Conservation (phyloP, 2,113 vertebrate species). For the Accipiter cooperii region DNA sequence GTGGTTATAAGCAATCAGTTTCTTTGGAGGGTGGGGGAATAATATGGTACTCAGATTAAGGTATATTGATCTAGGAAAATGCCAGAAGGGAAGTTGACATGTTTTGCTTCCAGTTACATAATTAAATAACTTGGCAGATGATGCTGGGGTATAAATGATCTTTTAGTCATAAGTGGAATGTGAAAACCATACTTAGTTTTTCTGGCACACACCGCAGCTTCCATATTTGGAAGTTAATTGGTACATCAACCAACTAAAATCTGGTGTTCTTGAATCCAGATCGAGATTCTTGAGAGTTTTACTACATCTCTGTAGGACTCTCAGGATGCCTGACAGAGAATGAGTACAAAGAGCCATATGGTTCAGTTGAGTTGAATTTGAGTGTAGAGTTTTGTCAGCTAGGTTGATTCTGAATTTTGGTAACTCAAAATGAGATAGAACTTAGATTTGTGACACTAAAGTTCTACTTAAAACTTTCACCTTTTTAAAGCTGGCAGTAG, state of each 20-base stretch:
- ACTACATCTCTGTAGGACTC: not conserved
- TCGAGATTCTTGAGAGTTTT: not conserved
- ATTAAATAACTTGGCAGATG: not conserved
- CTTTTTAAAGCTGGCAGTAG: conserved; percentile 77
- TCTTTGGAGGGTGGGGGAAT: not conserved
- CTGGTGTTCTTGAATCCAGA: not conserved
- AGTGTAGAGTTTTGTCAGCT: not conserved
- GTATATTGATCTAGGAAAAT: not conserved
- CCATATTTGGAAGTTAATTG: not conserved
- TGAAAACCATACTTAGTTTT: not conserved
- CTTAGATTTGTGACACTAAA: not conserved
- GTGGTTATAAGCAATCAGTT: not conserved
- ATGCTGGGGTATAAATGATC: not conserved
- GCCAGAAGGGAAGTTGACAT: not conserved
- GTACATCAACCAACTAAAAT: not conserved
- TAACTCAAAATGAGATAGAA: not conserved
- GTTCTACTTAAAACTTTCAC: not conserved
- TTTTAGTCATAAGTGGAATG: not conserved
- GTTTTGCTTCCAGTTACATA: not conserved
- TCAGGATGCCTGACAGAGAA: not conserved
- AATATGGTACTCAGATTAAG: not conserved
- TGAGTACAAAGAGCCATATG: not conserved
- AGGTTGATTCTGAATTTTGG: not conserved
- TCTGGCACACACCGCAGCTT: not conserved
- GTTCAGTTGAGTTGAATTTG: not conserved